Evolutionary conservation across 2,113 vertebrate species (phyloP).

Genomic region (Varanus komodoensis): DNA sequence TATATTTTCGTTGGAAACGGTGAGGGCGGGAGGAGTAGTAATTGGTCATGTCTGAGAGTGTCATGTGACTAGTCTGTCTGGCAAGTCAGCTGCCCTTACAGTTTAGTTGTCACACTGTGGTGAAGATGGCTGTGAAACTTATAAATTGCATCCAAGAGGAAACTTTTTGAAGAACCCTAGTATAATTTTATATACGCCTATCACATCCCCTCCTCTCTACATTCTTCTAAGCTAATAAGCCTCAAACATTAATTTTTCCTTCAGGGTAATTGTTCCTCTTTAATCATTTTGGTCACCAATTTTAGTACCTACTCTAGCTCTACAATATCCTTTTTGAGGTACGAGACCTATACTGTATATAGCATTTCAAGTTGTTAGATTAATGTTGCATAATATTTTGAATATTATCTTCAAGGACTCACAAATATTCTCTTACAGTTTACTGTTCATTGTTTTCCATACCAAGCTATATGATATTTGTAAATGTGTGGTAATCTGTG

Average conservation of each 20-base stretch:
- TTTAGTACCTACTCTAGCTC: neutral
- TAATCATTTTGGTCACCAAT: neutral
- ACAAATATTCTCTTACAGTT: conserved; percentile 16
- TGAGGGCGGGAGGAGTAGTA: no score
- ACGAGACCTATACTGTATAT: no score
- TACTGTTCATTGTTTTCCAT: conserved; percentile 30
- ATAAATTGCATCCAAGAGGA: no score
- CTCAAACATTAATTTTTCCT: neutral
- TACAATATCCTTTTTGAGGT: neutral
- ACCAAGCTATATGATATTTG: conserved; percentile 24
- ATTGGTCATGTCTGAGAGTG: no score
- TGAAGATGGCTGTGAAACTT: no score
- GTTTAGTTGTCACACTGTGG: no score
- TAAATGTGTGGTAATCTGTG: conserved; percentile 42
- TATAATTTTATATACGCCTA: neutral
- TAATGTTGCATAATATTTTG: neutral
- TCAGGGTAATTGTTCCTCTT: neutral
- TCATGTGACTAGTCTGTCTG: no score
- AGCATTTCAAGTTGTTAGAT: neutral
- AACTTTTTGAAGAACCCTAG: neutral
- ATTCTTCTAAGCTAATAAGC: neutral
- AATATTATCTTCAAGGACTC: neutral
- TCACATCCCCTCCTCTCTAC: neutral
- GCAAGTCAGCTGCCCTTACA: no score
- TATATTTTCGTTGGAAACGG: no score